These are phyloP conservation scores for Hylaeus volcanicus DNA, from an alignment of 1,140 invertebrate species.

Conservation along the genomic window DNA sequence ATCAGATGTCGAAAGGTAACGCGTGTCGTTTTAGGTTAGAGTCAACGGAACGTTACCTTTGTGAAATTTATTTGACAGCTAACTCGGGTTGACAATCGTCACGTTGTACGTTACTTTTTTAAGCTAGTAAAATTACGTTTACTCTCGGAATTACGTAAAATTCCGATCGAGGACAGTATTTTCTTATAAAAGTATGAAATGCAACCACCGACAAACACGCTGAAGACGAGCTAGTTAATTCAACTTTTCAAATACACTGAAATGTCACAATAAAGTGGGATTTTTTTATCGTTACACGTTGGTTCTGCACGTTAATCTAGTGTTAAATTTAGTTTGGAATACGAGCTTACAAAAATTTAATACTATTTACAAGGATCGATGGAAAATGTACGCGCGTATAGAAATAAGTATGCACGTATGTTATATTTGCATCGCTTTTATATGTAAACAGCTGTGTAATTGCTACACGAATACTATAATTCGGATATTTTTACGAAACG, in stretches of 20 bases:
- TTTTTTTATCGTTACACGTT: conserved; percentile 13
- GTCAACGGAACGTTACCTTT: conserved; percentile 19
- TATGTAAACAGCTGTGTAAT: background rate
- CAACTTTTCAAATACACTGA: conserved; percentile 11
- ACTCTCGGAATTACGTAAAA: background rate
- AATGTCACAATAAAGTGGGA: conserved; percentile 24
- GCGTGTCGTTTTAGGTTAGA: conserved; percentile 42
- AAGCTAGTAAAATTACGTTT: background rate
- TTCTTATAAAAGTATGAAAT: conserved; percentile 48
- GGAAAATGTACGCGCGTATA: background rate
- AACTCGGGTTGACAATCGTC: conserved; percentile 6
- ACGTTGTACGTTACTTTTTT: background rate
- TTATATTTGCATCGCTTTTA: background rate
- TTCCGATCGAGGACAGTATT: conserved; percentile 34
- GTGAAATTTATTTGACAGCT: conserved; percentile 34
- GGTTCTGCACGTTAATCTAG: background rate
- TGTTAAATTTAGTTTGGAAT: no score
- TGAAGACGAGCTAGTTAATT: conserved; percentile 38
- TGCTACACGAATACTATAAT: background rate
- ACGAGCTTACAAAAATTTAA: no score
- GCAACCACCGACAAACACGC: conserved; percentile 40
- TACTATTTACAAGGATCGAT: no score
- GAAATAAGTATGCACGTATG: background rate
- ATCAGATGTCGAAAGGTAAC: conserved; percentile 7
- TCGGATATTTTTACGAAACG: background rate